Percentiles rank a stretch among this genome's conserved stretches.
Evolutionary conservation across 1,140 invertebrate genomes (phyloP).

Genomic region (Helicoverpa armigera): DNA sequence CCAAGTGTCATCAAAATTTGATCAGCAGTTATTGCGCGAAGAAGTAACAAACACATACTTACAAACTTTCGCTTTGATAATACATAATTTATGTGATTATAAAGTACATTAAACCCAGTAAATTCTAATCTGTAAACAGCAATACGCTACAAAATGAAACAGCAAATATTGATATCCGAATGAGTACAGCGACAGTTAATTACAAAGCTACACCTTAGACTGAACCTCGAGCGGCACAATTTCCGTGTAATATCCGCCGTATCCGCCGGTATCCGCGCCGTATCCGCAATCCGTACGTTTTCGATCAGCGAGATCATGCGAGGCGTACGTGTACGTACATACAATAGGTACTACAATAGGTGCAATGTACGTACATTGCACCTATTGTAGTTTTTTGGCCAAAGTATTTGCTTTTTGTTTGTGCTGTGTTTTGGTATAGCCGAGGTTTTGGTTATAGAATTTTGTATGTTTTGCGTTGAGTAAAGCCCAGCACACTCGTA

Average conservation of each 20-base stretch:
- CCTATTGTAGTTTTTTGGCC: neutral
- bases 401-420: neutral
- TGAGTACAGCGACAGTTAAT: conserved; percentile 32
- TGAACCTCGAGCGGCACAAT: conserved; percentile 47
- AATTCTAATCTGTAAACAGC: neutral
- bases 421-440: neutral
- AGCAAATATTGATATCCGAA: neutral
- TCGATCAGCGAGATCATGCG: conserved; percentile 37
- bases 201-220: conserved; percentile 38
- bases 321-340: neutral
- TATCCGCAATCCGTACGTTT: conserved; percentile 47
- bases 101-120: too few species aligned
- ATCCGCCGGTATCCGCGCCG: conserved; percentile 45
- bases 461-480: too few species aligned
- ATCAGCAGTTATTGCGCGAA: too few species aligned
- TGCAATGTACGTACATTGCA: neutral
- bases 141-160: neutral
- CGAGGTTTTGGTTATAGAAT: too few species aligned
- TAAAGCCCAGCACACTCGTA: too few species aligned
- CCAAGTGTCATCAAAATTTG: too few species aligned
- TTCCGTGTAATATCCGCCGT: conserved; percentile 55
- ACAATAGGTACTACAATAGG: neutral
- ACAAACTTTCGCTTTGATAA: too few species aligned
- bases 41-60: too few species aligned
- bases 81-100: too few species aligned